These are phyloP conservation scores for Trachelipus rathkii DNA, from an alignment of 1,140 invertebrate species.

Conservation along the genomic window DNA sequence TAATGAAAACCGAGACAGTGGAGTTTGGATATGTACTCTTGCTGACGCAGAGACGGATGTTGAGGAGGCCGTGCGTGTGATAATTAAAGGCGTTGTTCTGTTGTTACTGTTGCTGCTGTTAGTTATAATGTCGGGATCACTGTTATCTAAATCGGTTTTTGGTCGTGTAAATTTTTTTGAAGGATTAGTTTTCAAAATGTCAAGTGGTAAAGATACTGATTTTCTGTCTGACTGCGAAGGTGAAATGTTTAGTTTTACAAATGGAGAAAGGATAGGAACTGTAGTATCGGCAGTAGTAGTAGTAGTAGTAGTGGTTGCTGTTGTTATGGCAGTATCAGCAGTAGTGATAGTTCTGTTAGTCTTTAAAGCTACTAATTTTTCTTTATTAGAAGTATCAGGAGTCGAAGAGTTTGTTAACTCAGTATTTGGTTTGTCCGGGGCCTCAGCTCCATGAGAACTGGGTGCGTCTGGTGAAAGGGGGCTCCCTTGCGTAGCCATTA, in stretches of 20 bases:
- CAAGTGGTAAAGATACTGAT: conserved; percentile 6
- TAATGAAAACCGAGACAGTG: conserved; percentile 41
- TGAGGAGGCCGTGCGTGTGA: conserved; percentile 35
- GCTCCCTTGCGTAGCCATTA: conserved; percentile 28
- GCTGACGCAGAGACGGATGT: conserved; percentile 44
- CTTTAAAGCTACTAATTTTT: conserved; percentile 1
- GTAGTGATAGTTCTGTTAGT: not conserved
- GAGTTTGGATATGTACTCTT: conserved; percentile 42
- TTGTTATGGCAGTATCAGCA: not conserved
- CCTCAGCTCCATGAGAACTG: conserved; percentile 20
- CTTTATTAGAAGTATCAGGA: conserved; percentile 13
- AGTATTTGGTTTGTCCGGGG: conserved; percentile 25
- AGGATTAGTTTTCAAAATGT: conserved; percentile 4
- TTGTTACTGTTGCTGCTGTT: not conserved
- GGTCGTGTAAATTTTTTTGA: not conserved
- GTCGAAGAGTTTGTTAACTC: conserved; percentile 9
- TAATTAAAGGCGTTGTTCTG: conserved; percentile 37
- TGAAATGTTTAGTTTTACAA: conserved; percentile 1
- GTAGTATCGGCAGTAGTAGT: conserved; percentile 23
- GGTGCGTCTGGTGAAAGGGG: conserved; percentile 40
- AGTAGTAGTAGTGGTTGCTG: conserved; percentile 25
- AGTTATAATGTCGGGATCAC: not conserved
- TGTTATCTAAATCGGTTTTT: too few relatives aligned
- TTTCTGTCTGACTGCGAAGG: conserved; percentile 17
- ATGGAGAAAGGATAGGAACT: not conserved